A percentile compares a stretch with the other conserved stretches of the same genome.
Conservation (phyloP, 2,113 vertebrate species). For the Zosterops pallidus region DNA sequence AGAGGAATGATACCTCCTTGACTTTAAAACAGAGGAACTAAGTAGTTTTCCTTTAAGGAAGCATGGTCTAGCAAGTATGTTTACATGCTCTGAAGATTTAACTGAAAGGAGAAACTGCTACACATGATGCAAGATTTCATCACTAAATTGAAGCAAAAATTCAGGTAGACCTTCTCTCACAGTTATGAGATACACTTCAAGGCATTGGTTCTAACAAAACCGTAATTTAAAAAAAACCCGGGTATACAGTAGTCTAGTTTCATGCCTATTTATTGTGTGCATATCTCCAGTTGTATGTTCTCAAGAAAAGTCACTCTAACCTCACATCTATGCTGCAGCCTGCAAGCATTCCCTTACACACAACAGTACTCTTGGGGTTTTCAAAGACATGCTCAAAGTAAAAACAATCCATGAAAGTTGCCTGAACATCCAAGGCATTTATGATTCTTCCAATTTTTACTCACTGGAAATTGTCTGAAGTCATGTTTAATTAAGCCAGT, state of each 20-base stretch:
- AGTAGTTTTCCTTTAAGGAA: conserved; percentile 38
- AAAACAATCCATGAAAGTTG: neutral
- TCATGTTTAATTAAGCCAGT: neutral
- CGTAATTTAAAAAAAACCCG: neutral
- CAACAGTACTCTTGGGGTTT: neutral
- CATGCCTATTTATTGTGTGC: neutral
- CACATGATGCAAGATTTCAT: neutral
- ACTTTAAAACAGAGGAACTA: conserved; percentile 34
- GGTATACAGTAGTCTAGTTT: neutral
- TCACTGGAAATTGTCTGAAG: neutral
- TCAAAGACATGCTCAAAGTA: neutral
- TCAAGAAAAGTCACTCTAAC: neutral
- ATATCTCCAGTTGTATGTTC: neutral
- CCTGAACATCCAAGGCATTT: neutral
- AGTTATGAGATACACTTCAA: accelerated
- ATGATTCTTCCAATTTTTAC: neutral
- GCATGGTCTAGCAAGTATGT: neutral
- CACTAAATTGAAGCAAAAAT: neutral
- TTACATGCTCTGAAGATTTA: neutral
- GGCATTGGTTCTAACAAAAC: neutral
- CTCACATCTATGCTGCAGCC: neutral
- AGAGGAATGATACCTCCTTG: neutral
- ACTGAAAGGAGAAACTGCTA: neutral
- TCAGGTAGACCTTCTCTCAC: neutral
- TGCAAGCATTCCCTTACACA: neutral